Evolutionary conservation across 2,888 invertebrate species (phyloP).

Genomic region (Agriotes lineatus): DNA sequence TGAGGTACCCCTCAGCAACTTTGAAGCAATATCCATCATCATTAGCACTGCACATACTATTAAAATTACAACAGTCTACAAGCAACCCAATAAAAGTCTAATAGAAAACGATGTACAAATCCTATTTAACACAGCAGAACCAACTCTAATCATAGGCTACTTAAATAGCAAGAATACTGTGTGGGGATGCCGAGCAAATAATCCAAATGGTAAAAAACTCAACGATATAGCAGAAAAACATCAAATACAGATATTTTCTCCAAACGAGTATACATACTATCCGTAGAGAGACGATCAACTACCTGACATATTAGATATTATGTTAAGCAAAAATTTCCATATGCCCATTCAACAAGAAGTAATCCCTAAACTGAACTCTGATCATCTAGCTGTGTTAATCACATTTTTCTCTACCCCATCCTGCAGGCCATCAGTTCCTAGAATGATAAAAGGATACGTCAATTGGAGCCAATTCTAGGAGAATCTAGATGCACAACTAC

Average conservation of each 20-base stretch:
- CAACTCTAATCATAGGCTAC: not conserved
- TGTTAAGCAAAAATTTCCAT: not conserved
- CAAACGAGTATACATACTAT: not conserved
- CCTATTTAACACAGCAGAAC: not conserved
- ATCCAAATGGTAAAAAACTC: too few species aligned
- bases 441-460: conserved; percentile 4
- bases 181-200: too few species aligned
- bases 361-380: not conserved
- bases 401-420: not conserved
- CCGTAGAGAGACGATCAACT: not conserved
- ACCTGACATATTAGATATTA: not conserved
- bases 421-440: not conserved
- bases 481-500: not conserved
- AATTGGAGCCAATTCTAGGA: conserved; percentile 1
- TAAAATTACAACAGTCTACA: too few species aligned
- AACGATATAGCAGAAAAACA: not conserved
- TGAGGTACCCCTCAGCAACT: too few species aligned
- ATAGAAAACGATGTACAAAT: not conserved
- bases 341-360: conserved; percentile 1
- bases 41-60: too few species aligned
- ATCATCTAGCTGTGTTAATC: not conserved
- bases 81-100: too few species aligned
- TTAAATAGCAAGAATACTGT: not conserved
- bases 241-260: not conserved
- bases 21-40: too few species aligned